Percentiles rank a stretch among this genome's conserved stretches.
Conservation (phyloP, 2,888 invertebrate species). For the Drosophila engyochracea region DNA sequence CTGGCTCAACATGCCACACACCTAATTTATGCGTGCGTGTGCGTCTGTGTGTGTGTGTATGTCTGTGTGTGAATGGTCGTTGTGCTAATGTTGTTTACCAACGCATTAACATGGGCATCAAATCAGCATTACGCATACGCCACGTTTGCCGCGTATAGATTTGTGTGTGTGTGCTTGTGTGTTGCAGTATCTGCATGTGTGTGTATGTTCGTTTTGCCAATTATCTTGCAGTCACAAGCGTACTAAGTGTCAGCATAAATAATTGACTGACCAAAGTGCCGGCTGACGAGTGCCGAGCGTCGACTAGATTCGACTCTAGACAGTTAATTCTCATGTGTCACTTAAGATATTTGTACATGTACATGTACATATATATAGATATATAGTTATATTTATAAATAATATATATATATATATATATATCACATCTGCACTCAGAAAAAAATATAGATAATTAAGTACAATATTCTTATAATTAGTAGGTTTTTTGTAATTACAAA, state of each 20-base stretch:
- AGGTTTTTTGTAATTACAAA: background rate
- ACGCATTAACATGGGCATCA: conserved; percentile 70
- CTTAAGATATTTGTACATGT: background rate
- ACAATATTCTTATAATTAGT: background rate
- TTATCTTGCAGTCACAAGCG: conserved; percentile 67
- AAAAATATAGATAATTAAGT: background rate
- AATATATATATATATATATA: conserved; percentile 2
- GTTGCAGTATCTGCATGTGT: background rate
- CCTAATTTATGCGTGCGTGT: conserved; percentile 7
- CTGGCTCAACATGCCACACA: conserved; percentile 37
- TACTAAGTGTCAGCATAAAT: conserved; percentile 80
- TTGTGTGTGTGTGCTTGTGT: conserved; percentile 11
- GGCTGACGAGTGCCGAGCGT: conserved; percentile 59
- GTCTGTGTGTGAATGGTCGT: conserved; percentile 17
- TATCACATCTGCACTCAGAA: background rate
- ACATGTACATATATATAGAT: background rate
- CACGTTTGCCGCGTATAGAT: conserved; percentile 50
- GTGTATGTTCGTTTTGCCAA: conserved; percentile 58
- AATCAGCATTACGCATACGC: conserved; percentile 71
- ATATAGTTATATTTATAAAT: background rate
- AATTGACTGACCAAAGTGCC: conserved; percentile 74
- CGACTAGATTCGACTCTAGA: conserved; percentile 18
- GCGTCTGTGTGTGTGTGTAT: conserved; percentile 1
- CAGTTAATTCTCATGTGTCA: conserved; percentile 40
- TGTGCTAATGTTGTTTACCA: conserved; percentile 75